phyloP scores from a whole-genome alignment of 2,797 vertebrate genomes.

The Todus mexicanus region DNA sequence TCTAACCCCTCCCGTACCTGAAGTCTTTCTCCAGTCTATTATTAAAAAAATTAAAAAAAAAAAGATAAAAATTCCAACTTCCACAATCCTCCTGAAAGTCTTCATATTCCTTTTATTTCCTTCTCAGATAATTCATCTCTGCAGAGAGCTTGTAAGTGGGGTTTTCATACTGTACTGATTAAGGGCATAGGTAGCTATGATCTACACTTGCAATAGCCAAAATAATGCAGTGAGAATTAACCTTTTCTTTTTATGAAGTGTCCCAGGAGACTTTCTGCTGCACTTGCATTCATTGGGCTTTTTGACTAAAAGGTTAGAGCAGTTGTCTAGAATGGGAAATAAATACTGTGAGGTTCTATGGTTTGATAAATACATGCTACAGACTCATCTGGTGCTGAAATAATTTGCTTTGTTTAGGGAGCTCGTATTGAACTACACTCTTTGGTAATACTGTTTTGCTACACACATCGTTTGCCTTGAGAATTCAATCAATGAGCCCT shows the following conservation, averaged over 20 bases:
- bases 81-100: neutral
- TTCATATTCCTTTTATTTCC: neutral
- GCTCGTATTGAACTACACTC: neutral
- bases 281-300: neutral
- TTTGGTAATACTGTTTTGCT: neutral
- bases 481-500: neutral
- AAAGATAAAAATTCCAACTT: neutral
- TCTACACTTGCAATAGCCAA: neutral
- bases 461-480: neutral
- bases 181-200: neutral
- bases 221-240: neutral
- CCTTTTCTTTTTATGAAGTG: neutral
- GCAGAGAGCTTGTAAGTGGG: neutral
- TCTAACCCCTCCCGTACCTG: neutral
- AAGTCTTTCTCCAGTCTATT: neutral
- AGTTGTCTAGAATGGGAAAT: neutral
- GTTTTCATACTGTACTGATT: neutral
- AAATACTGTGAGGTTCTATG: neutral
- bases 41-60: neutral
- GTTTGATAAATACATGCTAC: neutral
- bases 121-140: neutral
- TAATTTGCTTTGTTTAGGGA: neutral
- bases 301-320: slow-evolving; percentile 5
- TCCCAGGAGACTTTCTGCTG: neutral
- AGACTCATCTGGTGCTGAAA: neutral